Conservation (phyloP, 2,888 invertebrate genomes). For the Euclidia mi region DNA sequence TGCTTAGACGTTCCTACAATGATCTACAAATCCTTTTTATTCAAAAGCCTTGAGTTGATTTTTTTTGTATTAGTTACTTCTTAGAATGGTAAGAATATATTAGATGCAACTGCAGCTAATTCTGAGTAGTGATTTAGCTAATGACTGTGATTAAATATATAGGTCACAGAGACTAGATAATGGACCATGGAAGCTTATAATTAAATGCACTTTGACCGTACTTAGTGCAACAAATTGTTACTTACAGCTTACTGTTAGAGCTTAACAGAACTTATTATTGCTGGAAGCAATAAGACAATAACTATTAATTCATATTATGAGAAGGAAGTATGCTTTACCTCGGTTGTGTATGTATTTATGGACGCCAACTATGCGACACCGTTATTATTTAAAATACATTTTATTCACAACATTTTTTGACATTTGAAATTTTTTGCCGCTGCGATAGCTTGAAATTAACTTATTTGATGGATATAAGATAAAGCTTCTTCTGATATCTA, state of each 20-base stretch:
- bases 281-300: no score
- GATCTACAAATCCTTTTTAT: conserved; percentile 1
- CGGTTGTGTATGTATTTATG: no score
- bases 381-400: no score
- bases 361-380: no score
- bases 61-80: conserved; percentile 2
- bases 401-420: no score
- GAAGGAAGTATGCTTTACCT: no score
- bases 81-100: background rate
- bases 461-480: no score
- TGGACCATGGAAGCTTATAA: background rate
- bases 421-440: no score
- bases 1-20: background rate
- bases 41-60: background rate
- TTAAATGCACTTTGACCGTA: conserved; percentile 4
- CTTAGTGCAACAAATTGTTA: background rate
- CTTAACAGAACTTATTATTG: no score
- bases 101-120: background rate
- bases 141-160: conserved; percentile 18
- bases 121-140: background rate
- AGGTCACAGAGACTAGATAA: conserved; percentile 7
- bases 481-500: no score
- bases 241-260: background rate
- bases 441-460: no score
- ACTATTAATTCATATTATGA: no score